phyloP scores from a whole-genome alignment of 2,113 vertebrate genomes.

The Vimba vimba region DNA sequence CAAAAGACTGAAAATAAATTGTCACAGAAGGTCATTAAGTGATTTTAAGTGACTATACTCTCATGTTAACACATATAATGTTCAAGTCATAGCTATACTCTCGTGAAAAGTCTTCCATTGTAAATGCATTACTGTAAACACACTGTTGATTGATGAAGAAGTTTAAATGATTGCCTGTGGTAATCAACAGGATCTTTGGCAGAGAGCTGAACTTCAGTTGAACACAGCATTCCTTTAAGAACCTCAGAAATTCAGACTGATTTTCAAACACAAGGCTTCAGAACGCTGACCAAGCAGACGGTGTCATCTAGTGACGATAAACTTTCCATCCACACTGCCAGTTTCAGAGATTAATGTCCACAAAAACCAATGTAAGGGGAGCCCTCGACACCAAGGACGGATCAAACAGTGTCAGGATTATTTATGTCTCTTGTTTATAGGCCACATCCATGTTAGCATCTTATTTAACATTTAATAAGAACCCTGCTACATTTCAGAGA shows the following conservation, averaged over 20 bases:
- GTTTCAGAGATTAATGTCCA: constrained; percentile 21
- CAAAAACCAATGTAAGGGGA: neutral
- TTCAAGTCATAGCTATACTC: too few relatives aligned
- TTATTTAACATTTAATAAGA: constrained; percentile 4
- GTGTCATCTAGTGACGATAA: neutral
- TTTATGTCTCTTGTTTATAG: constrained; percentile 9
- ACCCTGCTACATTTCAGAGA: neutral
- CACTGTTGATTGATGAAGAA: neutral
- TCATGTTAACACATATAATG: too few relatives aligned
- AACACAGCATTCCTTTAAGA: neutral
- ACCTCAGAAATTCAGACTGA: neutral
- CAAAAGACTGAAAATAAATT: too few relatives aligned
- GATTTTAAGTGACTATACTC: too few relatives aligned
- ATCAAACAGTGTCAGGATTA: neutral
- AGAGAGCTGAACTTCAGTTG: neutral
- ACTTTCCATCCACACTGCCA: neutral
- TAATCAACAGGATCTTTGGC: neutral
- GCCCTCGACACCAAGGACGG: neutral
- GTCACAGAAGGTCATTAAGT: too few relatives aligned
- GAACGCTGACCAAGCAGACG: neutral
- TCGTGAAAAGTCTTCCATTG: neutral
- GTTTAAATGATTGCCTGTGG: neutral
- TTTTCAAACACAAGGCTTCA: neutral
- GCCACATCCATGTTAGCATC: neutral
- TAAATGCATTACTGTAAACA: neutral